phyloP scores from a whole-genome alignment of 2,888 invertebrate species.

The Trichogramma dendrolimi region DNA sequence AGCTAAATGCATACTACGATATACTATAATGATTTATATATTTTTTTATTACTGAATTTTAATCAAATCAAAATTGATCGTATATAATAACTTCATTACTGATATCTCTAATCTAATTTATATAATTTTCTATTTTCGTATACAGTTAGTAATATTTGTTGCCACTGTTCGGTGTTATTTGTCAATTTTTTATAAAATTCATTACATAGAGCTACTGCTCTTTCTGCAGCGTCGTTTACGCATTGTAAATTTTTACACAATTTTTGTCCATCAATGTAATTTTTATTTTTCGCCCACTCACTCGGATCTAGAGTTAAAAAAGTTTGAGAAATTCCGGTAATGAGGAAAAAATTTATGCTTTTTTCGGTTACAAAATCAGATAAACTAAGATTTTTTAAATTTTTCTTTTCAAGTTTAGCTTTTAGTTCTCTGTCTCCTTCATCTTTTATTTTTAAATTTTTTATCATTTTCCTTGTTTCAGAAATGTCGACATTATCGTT shows the following conservation, averaged over 20 bases:
- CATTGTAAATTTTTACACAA: background rate
- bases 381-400: background rate
- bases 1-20: no score
- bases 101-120: no score
- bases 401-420: background rate
- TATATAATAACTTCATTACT: no score
- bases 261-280: background rate
- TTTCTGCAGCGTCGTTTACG: background rate
- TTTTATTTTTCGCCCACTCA: background rate
- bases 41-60: no score
- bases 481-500: constrained; percentile 10
- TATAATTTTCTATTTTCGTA: background rate
- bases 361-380: background rate
- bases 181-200: background rate
- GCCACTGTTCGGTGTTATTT: background rate
- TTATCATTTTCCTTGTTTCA: constrained; percentile 14
- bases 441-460: constrained; percentile 3
- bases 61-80: no score
- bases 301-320: background rate
- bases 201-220: background rate
- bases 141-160: background rate
- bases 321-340: background rate
- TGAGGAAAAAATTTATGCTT: background rate
- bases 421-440: background rate
- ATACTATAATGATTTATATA: no score